Conservation (phyloP, 2,113 vertebrate species). For the Zapornia atra region DNA sequence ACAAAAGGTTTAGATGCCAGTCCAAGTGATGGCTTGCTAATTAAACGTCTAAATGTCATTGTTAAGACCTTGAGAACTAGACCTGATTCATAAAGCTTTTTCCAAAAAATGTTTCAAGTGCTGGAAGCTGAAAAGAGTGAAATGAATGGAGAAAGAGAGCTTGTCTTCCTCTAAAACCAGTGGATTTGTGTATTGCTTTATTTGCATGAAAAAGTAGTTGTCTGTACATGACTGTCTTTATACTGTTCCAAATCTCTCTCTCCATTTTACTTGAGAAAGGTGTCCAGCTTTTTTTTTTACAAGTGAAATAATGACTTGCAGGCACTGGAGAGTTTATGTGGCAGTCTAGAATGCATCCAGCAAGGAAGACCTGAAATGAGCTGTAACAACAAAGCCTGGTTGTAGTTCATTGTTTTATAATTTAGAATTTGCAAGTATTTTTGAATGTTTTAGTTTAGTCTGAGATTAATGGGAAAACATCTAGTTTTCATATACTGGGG, state of each 20-base stretch:
- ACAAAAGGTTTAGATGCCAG: conserved; percentile 62
- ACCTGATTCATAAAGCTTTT: conserved; percentile 54
- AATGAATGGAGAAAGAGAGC: conserved; percentile 48
- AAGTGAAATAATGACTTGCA: conserved; percentile 10
- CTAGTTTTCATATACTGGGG: not conserved
- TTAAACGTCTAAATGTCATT: conserved; percentile 73
- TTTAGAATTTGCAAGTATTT: not conserved
- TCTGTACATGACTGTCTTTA: conserved; percentile 48
- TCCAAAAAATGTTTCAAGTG: conserved; percentile 68
- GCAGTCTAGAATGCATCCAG: not conserved
- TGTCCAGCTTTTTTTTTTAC: not conserved
- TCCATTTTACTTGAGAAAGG: conserved; percentile 15
- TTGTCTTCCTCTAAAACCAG: conserved; percentile 57
- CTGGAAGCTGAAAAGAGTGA: conserved; percentile 62
- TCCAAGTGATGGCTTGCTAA: conserved; percentile 68
- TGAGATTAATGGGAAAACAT: not conserved
- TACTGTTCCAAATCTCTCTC: conserved; percentile 10
- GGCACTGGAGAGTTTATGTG: not conserved
- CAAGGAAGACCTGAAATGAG: not conserved
- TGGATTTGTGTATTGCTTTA: conserved; percentile 55
- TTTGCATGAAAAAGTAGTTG: conserved; percentile 68
- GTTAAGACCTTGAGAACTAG: conserved; percentile 71
- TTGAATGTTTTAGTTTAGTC: not conserved
- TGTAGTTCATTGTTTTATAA: not conserved
- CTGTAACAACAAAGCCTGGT: not conserved